Evolutionary conservation across 2,797 vertebrate species (phyloP).

Genomic region (Hippopotamyrus pictus): DNA sequence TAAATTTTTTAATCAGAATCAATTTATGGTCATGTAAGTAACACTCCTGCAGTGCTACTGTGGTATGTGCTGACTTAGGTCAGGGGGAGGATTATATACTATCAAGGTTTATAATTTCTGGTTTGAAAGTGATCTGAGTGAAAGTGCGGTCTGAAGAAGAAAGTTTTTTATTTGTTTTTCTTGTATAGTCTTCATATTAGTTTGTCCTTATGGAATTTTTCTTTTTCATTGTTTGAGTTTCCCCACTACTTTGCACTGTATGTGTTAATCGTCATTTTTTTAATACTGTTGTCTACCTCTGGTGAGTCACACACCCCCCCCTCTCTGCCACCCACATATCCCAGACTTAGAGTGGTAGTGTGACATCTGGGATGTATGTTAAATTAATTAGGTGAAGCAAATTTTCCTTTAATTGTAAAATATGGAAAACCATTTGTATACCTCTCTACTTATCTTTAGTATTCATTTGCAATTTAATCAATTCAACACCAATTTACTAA

Average conservation of each 20-base stretch:
- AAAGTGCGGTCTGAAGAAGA: neutral
- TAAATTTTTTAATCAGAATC: neutral
- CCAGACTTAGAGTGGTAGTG: neutral
- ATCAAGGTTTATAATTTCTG: neutral
- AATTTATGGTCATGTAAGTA: neutral
- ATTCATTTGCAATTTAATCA: neutral
- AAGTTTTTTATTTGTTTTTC: neutral
- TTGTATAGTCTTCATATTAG: neutral
- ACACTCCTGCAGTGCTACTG: neutral
- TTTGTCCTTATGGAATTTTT: neutral
- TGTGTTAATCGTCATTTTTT: neutral
- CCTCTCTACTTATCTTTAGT: neutral
- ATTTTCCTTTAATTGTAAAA: neutral
- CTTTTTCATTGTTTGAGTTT: neutral
- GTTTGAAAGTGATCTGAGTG: neutral
- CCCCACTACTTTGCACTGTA: neutral
- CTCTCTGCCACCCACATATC: neutral
- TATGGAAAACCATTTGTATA: neutral
- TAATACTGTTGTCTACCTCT: neutral
- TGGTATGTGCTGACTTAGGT: neutral
- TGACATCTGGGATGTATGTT: neutral
- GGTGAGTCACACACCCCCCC: neutral
- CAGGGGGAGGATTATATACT: neutral
- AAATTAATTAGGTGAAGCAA: neutral
- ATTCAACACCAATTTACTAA: neutral